Conservation (phyloP, 1,140 invertebrate genomes). For the Cotesia vestalis region DNA sequence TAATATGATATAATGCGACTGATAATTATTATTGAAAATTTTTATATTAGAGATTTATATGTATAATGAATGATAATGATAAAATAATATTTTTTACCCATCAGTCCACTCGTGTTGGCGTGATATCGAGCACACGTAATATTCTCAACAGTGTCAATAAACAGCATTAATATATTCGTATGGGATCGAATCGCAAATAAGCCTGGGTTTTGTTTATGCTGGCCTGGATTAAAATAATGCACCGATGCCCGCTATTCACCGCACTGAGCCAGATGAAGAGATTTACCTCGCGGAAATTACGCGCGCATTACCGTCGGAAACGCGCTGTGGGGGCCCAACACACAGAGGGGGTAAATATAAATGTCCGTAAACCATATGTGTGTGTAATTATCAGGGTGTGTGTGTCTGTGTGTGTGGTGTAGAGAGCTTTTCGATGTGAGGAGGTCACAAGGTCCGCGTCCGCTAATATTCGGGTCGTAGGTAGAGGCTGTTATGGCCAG, state of each 20-base stretch:
- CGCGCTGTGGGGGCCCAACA: constrained; percentile 3
- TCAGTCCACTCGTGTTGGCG: background rate
- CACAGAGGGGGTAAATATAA: no score
- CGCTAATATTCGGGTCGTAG: constrained; percentile 35
- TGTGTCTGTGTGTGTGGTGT: no score
- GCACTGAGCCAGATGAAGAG: constrained; percentile 47
- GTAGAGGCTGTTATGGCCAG: constrained; percentile 18
- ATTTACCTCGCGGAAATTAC: constrained; percentile 51
- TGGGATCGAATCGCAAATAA: constrained; percentile 34
- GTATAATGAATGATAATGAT: no score
- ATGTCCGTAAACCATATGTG: no score
- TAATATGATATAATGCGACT: no score
- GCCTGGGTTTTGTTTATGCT: constrained; percentile 44
- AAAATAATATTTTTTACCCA: background rate
- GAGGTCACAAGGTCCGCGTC: constrained; percentile 33
- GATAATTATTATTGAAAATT: no score
- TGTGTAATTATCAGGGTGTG: background rate
- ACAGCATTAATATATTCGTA: constrained; percentile 28
- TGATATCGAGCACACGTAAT: constrained; percentile 13
- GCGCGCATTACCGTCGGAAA: constrained; percentile 43
- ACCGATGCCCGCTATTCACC: constrained; percentile 39
- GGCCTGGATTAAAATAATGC: constrained; percentile 50
- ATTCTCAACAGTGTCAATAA: constrained; percentile 13
- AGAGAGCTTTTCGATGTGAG: background rate
- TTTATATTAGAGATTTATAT: no score